These are phyloP conservation scores for Ecdyonurus torrentis DNA, from an alignment of 2,888 invertebrate genomes.

Conservation along the genomic window DNA sequence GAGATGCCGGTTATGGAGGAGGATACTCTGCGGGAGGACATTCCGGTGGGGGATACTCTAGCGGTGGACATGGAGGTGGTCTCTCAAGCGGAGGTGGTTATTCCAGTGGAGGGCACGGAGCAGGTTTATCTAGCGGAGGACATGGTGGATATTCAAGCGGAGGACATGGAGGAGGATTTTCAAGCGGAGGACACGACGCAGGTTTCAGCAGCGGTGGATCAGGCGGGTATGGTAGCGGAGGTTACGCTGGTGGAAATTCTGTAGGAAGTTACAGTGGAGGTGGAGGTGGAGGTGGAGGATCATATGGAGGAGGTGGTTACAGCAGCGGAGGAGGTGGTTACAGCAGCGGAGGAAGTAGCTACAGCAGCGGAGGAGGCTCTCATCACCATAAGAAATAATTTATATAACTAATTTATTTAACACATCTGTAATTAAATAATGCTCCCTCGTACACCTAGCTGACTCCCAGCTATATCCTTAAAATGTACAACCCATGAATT, in stretches of 20 bases:
- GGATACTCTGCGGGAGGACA: not conserved
- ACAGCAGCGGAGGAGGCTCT: constrained; percentile 17
- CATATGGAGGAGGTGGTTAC: constrained; percentile 1
- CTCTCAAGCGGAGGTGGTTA: not conserved
- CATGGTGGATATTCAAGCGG: not conserved
- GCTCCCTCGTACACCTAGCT: too few relatives aligned
- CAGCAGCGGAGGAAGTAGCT: not conserved
- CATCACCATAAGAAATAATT: constrained; percentile 1
- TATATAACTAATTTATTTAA: not conserved
- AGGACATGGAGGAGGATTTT: not conserved
- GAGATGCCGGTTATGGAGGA: not conserved
- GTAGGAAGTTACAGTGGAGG: not conserved
- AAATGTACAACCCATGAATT: too few relatives aligned
- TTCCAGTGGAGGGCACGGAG: not conserved
- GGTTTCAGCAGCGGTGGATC: not conserved
- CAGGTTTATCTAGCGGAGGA: not conserved
- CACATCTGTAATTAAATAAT: too few relatives aligned
- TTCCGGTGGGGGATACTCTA: not conserved
- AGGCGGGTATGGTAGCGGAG: not conserved
- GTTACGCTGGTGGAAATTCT: not conserved
- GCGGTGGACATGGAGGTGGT: constrained; percentile 11
- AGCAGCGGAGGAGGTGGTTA: not conserved
- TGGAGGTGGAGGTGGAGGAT: constrained; percentile 19
- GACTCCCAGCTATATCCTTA: too few relatives aligned
- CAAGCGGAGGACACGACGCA: not conserved